phyloP scores from a whole-genome alignment of 1,140 invertebrate genomes.

The Drosophila nikananu region DNA sequence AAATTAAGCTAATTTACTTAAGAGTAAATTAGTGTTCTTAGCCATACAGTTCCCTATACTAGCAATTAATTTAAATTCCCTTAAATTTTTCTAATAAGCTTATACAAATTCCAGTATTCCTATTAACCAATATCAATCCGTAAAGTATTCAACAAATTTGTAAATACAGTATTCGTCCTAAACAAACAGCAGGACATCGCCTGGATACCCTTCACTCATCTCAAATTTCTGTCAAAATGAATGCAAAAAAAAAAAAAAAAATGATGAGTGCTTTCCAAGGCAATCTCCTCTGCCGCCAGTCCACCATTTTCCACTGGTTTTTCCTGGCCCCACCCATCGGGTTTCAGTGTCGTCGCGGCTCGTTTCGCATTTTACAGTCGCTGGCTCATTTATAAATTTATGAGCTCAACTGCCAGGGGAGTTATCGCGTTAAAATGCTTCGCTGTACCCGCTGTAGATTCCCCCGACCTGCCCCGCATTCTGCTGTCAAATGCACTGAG shows the following conservation, averaged over 20 bases:
- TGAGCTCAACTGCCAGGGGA: conserved; percentile 82
- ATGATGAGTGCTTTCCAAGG: conserved; percentile 76
- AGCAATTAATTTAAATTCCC: neutral
- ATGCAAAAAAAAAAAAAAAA: conserved; percentile 60
- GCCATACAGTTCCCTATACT: neutral
- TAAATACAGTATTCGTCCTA: conserved; percentile 14
- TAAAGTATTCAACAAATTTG: conserved; percentile 12
- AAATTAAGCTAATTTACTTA: neutral
- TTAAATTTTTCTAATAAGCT: neutral
- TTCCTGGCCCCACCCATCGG: conserved; percentile 17
- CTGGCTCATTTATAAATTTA: conserved; percentile 83
- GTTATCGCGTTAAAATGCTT: conserved; percentile 82
- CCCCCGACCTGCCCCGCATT: neutral
- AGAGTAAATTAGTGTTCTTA: neutral
- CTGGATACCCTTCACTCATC: conserved; percentile 41
- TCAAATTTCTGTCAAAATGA: conserved; percentile 39
- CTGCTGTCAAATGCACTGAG: neutral
- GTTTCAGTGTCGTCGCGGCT: conserved; percentile 69
- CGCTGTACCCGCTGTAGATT: conserved; percentile 25
- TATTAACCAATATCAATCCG: conserved; percentile 6
- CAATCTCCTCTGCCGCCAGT: conserved; percentile 22
- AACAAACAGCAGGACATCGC: conserved; percentile 22
- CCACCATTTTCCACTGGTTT: conserved; percentile 39
- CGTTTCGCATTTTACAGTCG: conserved; percentile 80
- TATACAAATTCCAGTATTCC: too few relatives aligned